Conservation (phyloP, 30 jellyfish, hydroid and myxozoan species). For the Pelagia noctiluca region DNA sequence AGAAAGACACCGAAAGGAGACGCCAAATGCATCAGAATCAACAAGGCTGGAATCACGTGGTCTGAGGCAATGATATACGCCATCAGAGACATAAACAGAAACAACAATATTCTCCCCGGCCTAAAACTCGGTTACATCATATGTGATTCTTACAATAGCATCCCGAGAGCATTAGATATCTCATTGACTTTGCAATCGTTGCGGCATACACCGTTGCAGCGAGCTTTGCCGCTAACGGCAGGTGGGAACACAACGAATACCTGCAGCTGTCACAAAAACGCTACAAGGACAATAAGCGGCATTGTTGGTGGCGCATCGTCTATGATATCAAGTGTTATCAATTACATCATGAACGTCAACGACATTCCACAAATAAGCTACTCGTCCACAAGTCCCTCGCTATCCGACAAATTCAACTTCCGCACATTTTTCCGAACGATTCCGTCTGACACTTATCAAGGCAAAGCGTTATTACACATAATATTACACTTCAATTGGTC, state of each 20-base stretch:
- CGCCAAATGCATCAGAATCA: constrained; percentile 43
- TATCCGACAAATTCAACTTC: constrained; percentile 67
- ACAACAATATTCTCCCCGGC: constrained; percentile 56
- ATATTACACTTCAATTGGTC: constrained; percentile 75
- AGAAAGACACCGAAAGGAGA: constrained; percentile 17
- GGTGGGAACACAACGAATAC: constrained; percentile 1
- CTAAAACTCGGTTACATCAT: constrained; percentile 66
- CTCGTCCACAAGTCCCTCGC: constrained; percentile 85
- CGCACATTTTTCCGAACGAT: constrained; percentile 89
- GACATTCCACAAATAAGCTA: constrained; percentile 86
- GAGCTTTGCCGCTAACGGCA: background rate
- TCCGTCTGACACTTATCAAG: constrained; percentile 91
- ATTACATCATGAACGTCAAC: constrained; percentile 56
- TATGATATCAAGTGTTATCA: constrained; percentile 56
- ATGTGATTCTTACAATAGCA: constrained; percentile 62
- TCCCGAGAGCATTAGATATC: constrained; percentile 51
- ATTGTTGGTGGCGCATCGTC: constrained; percentile 95
- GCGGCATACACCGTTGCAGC: constrained; percentile 38
- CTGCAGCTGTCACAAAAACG: constrained; percentile 54
- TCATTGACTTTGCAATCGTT: constrained; percentile 47
- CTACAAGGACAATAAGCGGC: constrained; percentile 61
- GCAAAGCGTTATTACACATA: constrained; percentile 78
- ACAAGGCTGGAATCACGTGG: constrained; percentile 73
- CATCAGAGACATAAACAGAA: constrained; percentile 38
- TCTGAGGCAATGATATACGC: constrained; percentile 72